Conservation (phyloP, 2,113 vertebrate genomes). For the Triplophysa dalaica region DNA sequence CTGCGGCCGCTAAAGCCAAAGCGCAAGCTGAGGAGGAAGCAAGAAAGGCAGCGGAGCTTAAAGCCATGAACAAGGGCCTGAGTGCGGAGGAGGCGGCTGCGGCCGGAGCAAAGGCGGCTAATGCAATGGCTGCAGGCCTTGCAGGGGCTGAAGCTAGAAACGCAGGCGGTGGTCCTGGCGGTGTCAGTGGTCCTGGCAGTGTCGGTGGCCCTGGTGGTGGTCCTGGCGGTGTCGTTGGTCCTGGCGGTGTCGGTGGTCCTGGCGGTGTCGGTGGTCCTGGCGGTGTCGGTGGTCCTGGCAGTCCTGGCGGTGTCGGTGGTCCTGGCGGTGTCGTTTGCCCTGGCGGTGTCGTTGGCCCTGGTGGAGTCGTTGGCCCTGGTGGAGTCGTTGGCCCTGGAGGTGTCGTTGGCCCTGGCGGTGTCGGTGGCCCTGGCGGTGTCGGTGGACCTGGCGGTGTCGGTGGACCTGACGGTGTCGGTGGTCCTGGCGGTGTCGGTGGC, state of each 20-base stretch:
- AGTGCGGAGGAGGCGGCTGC: conserved; percentile 20
- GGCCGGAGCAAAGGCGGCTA: conserved; percentile 33
- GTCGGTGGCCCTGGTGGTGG: neutral
- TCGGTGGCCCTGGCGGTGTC: neutral
- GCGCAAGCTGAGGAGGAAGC: conserved; percentile 42
- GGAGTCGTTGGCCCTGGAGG: too few relatives aligned
- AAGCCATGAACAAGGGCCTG: conserved; percentile 34
- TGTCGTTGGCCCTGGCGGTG: conserved; percentile 10
- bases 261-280: neutral
- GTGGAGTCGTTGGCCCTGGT: neutral
- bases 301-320: neutral
- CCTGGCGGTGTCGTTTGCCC: neutral
- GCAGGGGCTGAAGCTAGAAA: conserved; percentile 19
- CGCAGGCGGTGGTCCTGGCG: neutral
- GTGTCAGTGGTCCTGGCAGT: neutral
- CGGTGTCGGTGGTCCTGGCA: neutral
- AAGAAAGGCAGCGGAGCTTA: conserved; percentile 40
- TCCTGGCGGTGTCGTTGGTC: conserved; percentile 4
- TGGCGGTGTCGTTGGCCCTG: neutral
- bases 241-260: neutral
- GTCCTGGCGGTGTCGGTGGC: neutral
- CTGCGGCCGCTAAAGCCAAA: conserved; percentile 48
- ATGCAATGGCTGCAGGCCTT: neutral
- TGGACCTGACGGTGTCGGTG: neutral
- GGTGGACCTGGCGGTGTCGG: neutral